Evolutionary conservation across 2,113 vertebrate species (phyloP), one percentile per base, ranked within the genome.

Genomic region (Gavialis gangeticus): DNA sequence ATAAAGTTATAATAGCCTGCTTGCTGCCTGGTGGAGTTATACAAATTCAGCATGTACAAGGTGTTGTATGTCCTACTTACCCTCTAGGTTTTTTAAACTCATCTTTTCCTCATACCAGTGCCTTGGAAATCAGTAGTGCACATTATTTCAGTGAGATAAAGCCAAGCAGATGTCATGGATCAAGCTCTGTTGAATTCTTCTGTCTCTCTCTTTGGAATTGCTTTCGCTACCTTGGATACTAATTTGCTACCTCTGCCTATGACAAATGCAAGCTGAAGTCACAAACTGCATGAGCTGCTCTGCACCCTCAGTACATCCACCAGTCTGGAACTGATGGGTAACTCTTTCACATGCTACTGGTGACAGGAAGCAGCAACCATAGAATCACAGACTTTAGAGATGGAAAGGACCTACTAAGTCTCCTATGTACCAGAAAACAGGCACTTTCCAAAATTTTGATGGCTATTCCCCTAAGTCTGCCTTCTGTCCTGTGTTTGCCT

Each of bases 1-100:
- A 98, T 98, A 97, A 98, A 97, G 77, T 95, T 97, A 79, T 97
- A 98, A 98, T 96, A 97, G 97, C 94, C 89, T 98, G 93, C 96
- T 88, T 37, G 6, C 87, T 97, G 92, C 92, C 95, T 93, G 75
- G 73, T 94, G 85, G 94, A 97, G 87, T 91, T 96, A 79, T 88
- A 93, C 91, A 88, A 93, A 96, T 96, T 95, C 95, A 79, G 83
- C 84, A 89, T 88, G 85, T 94, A 76, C 87, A 87, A 92, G 79
- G 34, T 91, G 75, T 30, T 91, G 77, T 79, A 58, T 79, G 91
- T 89, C 91, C 96, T 96, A 85, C 76, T 95, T 95, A 93, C 90
- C 82, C 92, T 97, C 97, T 93, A 97, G 94, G 83, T 96, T 97
- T 94, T 97, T 89, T 92, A 88, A 92, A 75, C 60, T 78, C 67